A percentile compares a stretch with the other conserved stretches of the same genome.
phyloP scores from a whole-genome alignment of 2,888 invertebrate species.

The Geotrupes spiniger region DNA sequence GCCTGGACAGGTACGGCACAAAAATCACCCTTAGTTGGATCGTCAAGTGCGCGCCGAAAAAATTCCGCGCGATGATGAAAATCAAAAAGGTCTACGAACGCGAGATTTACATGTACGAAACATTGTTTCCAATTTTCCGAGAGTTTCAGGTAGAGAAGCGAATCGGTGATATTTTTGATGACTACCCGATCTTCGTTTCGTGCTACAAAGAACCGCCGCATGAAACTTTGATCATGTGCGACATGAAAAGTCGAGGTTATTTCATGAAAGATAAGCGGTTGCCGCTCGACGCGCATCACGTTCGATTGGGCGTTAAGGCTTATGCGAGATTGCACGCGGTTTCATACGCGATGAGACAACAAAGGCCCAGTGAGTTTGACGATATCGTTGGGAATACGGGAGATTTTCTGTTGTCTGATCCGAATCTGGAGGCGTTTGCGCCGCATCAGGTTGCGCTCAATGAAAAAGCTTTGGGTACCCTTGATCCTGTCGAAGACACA shows the following conservation, averaged over 20 bases:
- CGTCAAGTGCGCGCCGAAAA: constrained; percentile 35
- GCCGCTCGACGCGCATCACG: constrained; percentile 34
- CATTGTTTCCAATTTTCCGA: constrained; percentile 31
- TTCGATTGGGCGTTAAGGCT: constrained; percentile 31
- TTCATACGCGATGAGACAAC: constrained; percentile 34
- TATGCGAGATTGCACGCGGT: constrained; percentile 37
- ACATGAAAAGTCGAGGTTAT: constrained; percentile 33
- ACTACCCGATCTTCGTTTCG: constrained; percentile 24
- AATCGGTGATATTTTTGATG: constrained; percentile 22
- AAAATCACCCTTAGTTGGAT: constrained; percentile 25
- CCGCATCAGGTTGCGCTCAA: background rate
- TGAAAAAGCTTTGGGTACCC: background rate
- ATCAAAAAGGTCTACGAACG: constrained; percentile 31
- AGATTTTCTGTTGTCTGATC: background rate
- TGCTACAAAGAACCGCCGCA: constrained; percentile 23
- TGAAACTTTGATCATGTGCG: constrained; percentile 32
- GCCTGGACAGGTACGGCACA: background rate
- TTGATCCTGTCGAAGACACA: background rate
- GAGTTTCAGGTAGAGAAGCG: constrained; percentile 29
- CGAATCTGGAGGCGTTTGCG: background rate
- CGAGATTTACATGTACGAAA: constrained; percentile 35
- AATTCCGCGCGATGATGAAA: constrained; percentile 29
- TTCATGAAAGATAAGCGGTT: constrained; percentile 25
- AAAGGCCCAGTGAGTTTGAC: constrained; percentile 23
- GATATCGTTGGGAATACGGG: background rate